These are phyloP conservation scores for Drosophila borealis DNA, from an alignment of 2,888 invertebrate genomes.

Conservation along the genomic window DNA sequence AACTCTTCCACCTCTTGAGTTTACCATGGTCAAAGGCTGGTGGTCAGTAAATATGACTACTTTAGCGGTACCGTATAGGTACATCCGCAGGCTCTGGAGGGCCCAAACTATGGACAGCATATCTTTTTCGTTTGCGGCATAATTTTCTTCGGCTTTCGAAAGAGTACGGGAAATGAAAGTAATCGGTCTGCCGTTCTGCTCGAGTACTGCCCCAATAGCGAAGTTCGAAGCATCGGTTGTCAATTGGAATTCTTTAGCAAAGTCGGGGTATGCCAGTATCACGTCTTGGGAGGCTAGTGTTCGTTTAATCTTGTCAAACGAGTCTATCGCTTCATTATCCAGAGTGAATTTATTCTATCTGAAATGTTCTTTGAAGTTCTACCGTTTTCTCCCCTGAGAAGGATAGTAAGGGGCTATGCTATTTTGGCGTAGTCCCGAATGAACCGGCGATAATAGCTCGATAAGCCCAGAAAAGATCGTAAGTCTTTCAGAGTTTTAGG, in stretches of 20 bases:
- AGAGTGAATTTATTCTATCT: slow-evolving; percentile 6
- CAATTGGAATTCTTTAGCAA: slow-evolving; percentile 16
- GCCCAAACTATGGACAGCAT: slow-evolving; percentile 17
- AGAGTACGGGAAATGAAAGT: slow-evolving; percentile 11
- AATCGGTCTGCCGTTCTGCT: slow-evolving; percentile 10
- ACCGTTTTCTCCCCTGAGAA: too few relatives aligned
- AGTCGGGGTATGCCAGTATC: slow-evolving; percentile 6
- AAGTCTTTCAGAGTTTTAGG: background rate
- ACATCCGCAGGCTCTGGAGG: background rate
- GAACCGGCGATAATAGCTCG: slow-evolving; percentile 20
- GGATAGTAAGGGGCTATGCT: slow-evolving; percentile 20
- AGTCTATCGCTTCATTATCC: background rate
- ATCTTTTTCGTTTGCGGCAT: slow-evolving; percentile 16
- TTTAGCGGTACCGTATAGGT: background rate
- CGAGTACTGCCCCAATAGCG: slow-evolving; percentile 6
- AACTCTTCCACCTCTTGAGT: too few relatives aligned
- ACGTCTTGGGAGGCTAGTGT: slow-evolving; percentile 27
- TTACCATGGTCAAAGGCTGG: too few relatives aligned
- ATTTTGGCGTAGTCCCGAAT: slow-evolving; percentile 33
- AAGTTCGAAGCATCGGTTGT: slow-evolving; percentile 20
- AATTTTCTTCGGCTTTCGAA: too few relatives aligned
- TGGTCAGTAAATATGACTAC: too few relatives aligned
- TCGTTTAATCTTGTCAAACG: slow-evolving; percentile 12
- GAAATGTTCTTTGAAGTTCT: slow-evolving; percentile 24
- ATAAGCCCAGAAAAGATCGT: too few relatives aligned